Evolutionary conservation across 1,140 invertebrate genomes (phyloP).

Genomic region (Drosophila rhopaloa): DNA sequence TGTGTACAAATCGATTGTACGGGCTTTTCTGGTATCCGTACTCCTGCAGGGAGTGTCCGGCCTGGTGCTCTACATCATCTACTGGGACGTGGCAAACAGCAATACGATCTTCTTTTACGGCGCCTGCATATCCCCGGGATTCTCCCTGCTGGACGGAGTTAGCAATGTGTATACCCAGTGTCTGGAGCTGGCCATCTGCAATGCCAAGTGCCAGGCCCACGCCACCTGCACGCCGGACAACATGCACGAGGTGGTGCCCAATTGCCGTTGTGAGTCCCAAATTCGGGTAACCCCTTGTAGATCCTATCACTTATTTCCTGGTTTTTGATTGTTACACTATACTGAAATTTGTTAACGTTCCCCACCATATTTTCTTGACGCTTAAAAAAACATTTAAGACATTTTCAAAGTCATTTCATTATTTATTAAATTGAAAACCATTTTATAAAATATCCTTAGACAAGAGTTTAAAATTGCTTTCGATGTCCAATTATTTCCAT

Average conservation of each 20-base stretch:
- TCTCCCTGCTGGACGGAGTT: slow-evolving; percentile 70
- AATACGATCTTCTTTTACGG: slow-evolving; percentile 64
- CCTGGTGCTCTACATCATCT: slow-evolving; percentile 60
- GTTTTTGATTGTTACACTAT: no score
- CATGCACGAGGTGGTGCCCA: slow-evolving; percentile 61
- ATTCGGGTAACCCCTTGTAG: not conserved
- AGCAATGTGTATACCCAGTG: slow-evolving; percentile 65
- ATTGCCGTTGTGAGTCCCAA: slow-evolving; percentile 54
- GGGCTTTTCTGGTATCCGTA: slow-evolving; percentile 63
- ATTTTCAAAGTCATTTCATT: no score
- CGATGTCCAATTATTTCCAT: no score
- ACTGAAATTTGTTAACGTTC: no score
- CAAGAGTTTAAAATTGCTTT: no score
- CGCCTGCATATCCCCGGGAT: slow-evolving; percentile 67
- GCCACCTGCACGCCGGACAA: slow-evolving; percentile 40
- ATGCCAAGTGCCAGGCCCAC: slow-evolving; percentile 35
- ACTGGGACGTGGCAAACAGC: slow-evolving; percentile 73
- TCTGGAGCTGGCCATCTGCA: slow-evolving; percentile 51
- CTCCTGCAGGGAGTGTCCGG: slow-evolving; percentile 64
- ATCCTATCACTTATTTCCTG: not conserved
- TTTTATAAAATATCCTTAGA: no score
- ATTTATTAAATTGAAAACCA: no score
- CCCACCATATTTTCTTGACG: no score
- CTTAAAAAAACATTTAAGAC: no score
- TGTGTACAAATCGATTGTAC: slow-evolving; percentile 40